Conservation (phyloP, 2,888 invertebrate genomes). For the Epistrophella euchroma region DNA sequence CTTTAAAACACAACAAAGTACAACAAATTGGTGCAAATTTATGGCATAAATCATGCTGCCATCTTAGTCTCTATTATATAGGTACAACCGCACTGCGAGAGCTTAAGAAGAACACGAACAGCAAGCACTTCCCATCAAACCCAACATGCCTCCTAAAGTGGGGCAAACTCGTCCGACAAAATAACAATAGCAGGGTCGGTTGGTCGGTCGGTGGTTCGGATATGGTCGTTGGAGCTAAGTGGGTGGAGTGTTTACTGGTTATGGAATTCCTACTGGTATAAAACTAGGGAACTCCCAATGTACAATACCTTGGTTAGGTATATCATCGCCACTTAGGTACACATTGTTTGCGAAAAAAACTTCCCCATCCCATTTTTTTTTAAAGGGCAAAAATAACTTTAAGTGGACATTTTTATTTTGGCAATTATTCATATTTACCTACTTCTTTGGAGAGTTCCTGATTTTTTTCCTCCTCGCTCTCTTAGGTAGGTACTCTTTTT, state of each 20-base stretch:
- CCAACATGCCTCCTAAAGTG: slow-evolving; percentile 65
- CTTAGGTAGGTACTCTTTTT: neutral
- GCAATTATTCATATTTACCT: slow-evolving; percentile 72
- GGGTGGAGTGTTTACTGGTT: neutral
- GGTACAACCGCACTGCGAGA: slow-evolving; percentile 42
- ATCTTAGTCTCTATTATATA: slow-evolving; percentile 50
- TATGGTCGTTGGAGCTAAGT: neutral
- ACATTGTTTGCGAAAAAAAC: slow-evolving; percentile 69
- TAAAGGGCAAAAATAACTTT: slow-evolving; percentile 27
- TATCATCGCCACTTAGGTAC: slow-evolving; percentile 66
- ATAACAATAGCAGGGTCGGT: slow-evolving; percentile 35
- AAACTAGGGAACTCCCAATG: slow-evolving; percentile 17
- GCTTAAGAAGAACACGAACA: slow-evolving; percentile 66
- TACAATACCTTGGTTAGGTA: slow-evolving; percentile 39
- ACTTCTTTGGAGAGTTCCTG: slow-evolving; percentile 24
- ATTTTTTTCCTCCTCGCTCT: slow-evolving; percentile 1
- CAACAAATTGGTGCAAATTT: slow-evolving; percentile 75
- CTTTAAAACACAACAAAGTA: slow-evolving; percentile 69
- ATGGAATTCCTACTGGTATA: neutral
- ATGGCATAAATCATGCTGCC: slow-evolving; percentile 74
- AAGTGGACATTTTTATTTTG: slow-evolving; percentile 71
- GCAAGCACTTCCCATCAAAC: slow-evolving; percentile 56
- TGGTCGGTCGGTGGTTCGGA: neutral
- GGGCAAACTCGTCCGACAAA: slow-evolving; percentile 74
- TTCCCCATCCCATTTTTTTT: neutral